Percentiles rank a stretch among this genome's conserved stretches.
Conservation (phyloP, 2,797 vertebrate genomes). For the Pseudocheirus occidentalis region DNA sequence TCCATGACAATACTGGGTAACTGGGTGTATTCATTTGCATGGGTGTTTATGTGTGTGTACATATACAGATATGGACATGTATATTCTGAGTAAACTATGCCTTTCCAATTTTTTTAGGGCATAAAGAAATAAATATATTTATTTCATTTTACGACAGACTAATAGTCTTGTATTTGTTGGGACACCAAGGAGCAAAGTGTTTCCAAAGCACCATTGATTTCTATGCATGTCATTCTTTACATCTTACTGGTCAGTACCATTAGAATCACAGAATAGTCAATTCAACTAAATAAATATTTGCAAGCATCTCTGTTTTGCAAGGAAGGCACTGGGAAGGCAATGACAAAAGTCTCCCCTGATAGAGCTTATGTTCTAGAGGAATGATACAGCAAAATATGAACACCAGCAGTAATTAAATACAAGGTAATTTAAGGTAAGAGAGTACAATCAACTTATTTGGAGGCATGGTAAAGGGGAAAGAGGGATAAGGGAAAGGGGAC, state of each 20-base stretch:
- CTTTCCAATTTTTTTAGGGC: background rate
- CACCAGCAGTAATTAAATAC: background rate
- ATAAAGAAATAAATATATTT: background rate
- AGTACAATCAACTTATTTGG: background rate
- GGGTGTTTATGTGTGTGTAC: no score
- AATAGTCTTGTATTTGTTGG: background rate
- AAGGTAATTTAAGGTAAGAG: background rate
- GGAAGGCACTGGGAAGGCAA: background rate
- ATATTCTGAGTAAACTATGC: background rate
- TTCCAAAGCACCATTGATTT: background rate
- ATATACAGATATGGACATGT: accelerated
- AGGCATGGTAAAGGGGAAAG: background rate
- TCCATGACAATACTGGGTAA: background rate
- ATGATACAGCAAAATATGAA: background rate
- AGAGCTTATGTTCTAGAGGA: background rate
- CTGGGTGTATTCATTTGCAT: background rate
- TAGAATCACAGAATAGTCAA: background rate
- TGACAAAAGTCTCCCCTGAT: background rate
- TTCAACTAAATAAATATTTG: background rate
- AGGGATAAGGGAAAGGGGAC: background rate
- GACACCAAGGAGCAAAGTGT: background rate
- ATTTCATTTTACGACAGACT: background rate
- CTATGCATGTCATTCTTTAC: background rate
- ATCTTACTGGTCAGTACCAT: background rate
- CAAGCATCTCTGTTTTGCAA: background rate